These are phyloP conservation scores for Lycocorax pyrrhopterus DNA, from an alignment of 2,113 vertebrate genomes.

Conservation along the genomic window DNA sequence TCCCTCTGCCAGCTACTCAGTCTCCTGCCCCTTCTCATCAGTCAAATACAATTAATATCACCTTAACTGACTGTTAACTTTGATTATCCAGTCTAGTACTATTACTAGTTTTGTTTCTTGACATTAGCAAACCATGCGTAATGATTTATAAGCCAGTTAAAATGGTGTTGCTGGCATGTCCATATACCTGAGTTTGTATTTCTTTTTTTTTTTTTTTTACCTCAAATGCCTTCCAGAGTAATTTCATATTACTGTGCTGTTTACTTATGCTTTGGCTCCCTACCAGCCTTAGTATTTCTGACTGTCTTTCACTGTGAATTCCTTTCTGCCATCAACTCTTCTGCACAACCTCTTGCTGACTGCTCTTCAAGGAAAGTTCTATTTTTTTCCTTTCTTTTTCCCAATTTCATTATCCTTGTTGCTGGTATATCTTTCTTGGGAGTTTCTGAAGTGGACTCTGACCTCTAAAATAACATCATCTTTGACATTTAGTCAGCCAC, in stretches of 20 bases:
- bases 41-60: constrained; percentile 58
- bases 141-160: constrained; percentile 37
- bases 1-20: constrained; percentile 50
- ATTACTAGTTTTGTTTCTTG: constrained; percentile 35
- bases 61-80: constrained; percentile 54
- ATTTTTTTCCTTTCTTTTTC: background rate
- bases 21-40: constrained; percentile 48
- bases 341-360: background rate
- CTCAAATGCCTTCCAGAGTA: background rate
- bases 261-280: background rate
- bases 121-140: constrained; percentile 6
- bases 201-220: background rate
- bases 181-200: background rate
- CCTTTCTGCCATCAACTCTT: background rate
- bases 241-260: background rate
- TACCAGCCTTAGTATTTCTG: background rate
- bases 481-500: background rate
- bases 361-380: background rate
- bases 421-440: background rate
- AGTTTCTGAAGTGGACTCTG: background rate
- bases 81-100: constrained; percentile 36
- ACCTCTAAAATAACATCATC: constrained; percentile 1
- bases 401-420: background rate
- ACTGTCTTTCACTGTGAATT: background rate
- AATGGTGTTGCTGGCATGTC: background rate